Evolutionary conservation across 2,888 invertebrate genomes (phyloP), one percentile per base, ranked within the genome.

Genomic region (Pseudoips prasinana): DNA sequence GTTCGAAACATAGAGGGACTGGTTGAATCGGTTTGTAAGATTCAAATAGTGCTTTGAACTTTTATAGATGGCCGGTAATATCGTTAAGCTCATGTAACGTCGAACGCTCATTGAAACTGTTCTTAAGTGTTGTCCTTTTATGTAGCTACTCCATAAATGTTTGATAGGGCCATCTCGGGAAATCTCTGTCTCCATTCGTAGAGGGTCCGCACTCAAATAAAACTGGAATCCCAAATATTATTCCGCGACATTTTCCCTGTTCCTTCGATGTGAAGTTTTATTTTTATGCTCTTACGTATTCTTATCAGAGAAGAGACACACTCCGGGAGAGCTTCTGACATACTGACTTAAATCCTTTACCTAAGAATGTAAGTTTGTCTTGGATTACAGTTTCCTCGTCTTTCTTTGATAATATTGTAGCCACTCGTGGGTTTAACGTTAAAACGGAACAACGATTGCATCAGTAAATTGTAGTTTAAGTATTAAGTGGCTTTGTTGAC

Each of bases 161-260:
- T 87, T 86, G 87, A 88, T 86, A 85, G 87, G 83, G 75, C 84
- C 83, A 86, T 88, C 86, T 80, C 86, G 86, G 83, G 78, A 86
- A 86, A 87, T 86, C 87, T 86, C 83, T 80, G 85, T 82, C 87
- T 84, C 81, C 85, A 84, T 85, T 84, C 83, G 73, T 66, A 73
- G 75, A 88, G 87, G 87, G 87, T 86, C 87, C 73, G 80, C 81
- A 80, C 71, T 87, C 86, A 88, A 88, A 88, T 88, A 87, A 88
- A 88, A 86, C 82, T 74, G 72, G 75, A 79, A 82, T 86, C 86
- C 84, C 85, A 85, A 87, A 87, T 87, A 88, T 86, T 86, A 88
- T 88, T 85, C 84, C 70, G 66, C 72, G 81, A 78, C 84, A 77
- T 86, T 86, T 85, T 83, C 83, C 84, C 81, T 75, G 64, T 82